Base-by-base conservation (phyloP, 2,113 vertebrate species). In the Brachyhypopomus occidentalis region DNA sequence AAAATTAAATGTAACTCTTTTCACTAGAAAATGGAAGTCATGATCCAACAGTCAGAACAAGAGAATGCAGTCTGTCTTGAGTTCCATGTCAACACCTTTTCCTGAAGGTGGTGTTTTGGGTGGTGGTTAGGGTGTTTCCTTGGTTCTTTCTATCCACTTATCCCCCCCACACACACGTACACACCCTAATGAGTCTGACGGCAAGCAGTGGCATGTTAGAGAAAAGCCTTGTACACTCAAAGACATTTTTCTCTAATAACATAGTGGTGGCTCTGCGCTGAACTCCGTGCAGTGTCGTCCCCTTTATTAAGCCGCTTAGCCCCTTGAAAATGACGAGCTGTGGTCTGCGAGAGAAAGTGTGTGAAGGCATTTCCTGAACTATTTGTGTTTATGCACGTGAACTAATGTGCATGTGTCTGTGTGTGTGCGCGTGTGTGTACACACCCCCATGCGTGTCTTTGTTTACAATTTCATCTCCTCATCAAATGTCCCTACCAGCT, bases 271-370 rank as follows among this genome's bases (percentile, higher is more conserved):
- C 19, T 41, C 2, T 22, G 48, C 60, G 66, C 48, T 73, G 52
- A 52, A 27, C 34, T 52, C 78, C 20, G n/a, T 52, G 12, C 70
- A 48, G 16, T 22, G 63, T 70, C 16, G 22, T 20, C 36, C 45
- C 41, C 59, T 85, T 79, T 79, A 82, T 85, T 83, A 77, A 72
- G 59, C 27, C 22, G 1, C 14, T 72, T 83, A 72, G 59, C 17
- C 41, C 58, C 4, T 9, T 82, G 60, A 38, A 67, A 72, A 55
- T 25, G 27, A 52, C 48, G 52, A 71, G 67, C 56, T 56, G 66
- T 45, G 66, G 55, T 55, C 67, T 30, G 41, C 63, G 60, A 66
- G 72, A 66, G 76, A 75, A 72, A 22, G 59, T 80, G 56, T 62
- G 75, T 38, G 74, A 78, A 22, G 38, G 16, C 22, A 6, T 48